These are phyloP conservation scores for Sycophila texana DNA, from an alignment of 2,888 invertebrate genomes.

Conservation along the genomic window DNA sequence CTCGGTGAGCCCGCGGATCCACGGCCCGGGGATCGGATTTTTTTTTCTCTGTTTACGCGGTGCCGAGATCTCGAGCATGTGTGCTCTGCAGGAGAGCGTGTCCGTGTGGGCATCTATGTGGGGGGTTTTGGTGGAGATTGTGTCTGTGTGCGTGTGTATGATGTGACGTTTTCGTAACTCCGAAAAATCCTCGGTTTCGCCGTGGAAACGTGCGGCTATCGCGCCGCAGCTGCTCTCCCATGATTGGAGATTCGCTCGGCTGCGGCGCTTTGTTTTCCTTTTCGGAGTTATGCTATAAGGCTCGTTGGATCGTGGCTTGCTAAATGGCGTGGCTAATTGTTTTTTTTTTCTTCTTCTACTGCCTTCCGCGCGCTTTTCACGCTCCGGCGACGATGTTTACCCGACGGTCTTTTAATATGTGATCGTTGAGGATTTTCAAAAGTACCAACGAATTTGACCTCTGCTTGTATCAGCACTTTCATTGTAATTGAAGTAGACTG, in stretches of 20 bases:
- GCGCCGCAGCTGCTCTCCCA: no score
- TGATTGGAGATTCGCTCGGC: no score
- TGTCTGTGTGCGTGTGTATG: neutral
- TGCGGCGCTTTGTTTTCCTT: slow-evolving; percentile 3
- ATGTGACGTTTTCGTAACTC: slow-evolving; percentile 40
- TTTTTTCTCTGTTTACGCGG: neutral
- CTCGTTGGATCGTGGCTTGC: no score
- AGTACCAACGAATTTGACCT: neutral
- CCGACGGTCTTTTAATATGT: neutral
- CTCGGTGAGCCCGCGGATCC: neutral
- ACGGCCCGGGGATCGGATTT: neutral
- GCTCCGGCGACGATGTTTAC: neutral
- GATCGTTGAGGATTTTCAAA: neutral
- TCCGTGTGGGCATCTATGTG: neutral
- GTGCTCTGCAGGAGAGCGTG: neutral
- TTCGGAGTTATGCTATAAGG: neutral
- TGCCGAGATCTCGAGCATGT: no score
- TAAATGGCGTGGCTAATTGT: neutral
- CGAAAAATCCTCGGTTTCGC: slow-evolving; percentile 24
- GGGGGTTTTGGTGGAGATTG: neutral
- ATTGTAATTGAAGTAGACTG: no score
- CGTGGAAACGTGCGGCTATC: neutral
- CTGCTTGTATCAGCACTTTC: neutral
- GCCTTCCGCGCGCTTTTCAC: neutral
- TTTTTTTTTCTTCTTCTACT: neutral